These are phyloP conservation scores for Dendrocopos noguchii DNA, from an alignment of 2,113 vertebrate species.

Conservation along the genomic window DNA sequence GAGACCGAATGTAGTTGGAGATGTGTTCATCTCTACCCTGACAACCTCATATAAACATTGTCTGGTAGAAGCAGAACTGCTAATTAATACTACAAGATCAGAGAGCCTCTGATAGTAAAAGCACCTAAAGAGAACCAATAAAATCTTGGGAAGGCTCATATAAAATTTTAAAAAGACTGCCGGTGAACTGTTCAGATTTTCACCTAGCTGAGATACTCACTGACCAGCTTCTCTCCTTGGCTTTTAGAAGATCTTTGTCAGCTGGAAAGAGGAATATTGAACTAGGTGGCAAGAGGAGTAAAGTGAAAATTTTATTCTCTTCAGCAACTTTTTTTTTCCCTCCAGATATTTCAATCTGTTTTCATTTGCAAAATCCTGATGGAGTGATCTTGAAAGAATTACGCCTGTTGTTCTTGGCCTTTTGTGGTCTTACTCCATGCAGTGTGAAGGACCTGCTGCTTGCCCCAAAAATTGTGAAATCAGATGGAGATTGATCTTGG, in stretches of 20 bases:
- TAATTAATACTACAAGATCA: slow-evolving; percentile 44
- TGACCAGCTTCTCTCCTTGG: slow-evolving; percentile 12
- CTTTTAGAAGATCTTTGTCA: slow-evolving; percentile 13
- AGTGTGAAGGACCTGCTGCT: slow-evolving; percentile 72
- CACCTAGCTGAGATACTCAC: neutral
- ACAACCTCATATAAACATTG: slow-evolving; percentile 48
- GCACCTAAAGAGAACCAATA: neutral
- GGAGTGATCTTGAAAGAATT: slow-evolving; percentile 73
- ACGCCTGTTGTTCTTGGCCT: slow-evolving; percentile 78
- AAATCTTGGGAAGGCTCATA: neutral
- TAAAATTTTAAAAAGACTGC: neutral
- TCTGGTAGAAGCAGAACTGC: slow-evolving; percentile 43
- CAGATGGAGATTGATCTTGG: slow-evolving; percentile 75
- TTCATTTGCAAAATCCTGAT: slow-evolving; percentile 66
- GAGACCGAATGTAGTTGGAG: neutral
- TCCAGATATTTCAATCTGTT: slow-evolving; percentile 64
- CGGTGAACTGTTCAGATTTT: neutral
- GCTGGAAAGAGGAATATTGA: neutral
- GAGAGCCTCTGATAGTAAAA: slow-evolving; percentile 24
- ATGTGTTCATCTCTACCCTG: slow-evolving; percentile 27
- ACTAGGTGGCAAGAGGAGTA: slow-evolving; percentile 18
- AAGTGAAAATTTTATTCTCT: slow-evolving; percentile 66
- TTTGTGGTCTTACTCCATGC: slow-evolving; percentile 61
- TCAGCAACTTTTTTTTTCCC: slow-evolving; percentile 37
- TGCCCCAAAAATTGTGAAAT: slow-evolving; percentile 75